Evolutionary conservation across 2,797 vertebrate species (phyloP).

Genomic region (Chaunax sp.): DNA sequence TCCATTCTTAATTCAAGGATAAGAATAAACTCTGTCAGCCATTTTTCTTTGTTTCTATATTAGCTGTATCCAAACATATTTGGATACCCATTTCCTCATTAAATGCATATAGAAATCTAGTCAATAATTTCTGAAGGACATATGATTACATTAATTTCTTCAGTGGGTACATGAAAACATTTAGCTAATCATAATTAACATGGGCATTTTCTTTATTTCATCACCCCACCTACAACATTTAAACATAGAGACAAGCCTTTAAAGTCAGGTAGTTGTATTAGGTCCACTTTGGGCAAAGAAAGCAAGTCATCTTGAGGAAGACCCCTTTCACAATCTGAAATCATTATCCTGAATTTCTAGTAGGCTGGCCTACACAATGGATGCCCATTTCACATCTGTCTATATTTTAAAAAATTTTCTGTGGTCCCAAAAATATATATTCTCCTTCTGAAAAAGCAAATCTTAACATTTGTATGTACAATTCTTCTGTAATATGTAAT

Average conservation of each 20-base stretch:
- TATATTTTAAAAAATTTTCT: neutral
- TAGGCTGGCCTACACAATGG: neutral
- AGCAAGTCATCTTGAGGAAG: slow-evolving; percentile 25
- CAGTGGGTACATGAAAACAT: slow-evolving; percentile 2
- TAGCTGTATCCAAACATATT: slow-evolving; percentile 28
- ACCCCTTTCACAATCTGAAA: slow-evolving; percentile 8
- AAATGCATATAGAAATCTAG: slow-evolving; percentile 12
- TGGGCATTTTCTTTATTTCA: slow-evolving; percentile 13
- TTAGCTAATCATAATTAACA: slow-evolving; percentile 24
- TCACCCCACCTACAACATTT: slow-evolving; percentile 11
- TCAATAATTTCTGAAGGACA: neutral
- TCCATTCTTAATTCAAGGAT: slow-evolving; percentile 73
- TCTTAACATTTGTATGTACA: neutral
- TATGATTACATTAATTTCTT: slow-evolving; percentile 3
- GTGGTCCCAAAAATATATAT: neutral
- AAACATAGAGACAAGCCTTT: slow-evolving; percentile 36
- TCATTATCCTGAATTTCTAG: slow-evolving; percentile 2
- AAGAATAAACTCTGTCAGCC: slow-evolving; percentile 73
- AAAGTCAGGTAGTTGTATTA: slow-evolving; percentile 33
- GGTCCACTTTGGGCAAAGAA: slow-evolving; percentile 21
- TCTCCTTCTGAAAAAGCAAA: neutral
- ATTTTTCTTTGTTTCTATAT: slow-evolving; percentile 77
- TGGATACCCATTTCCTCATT: slow-evolving; percentile 5
- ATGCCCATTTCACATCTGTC: neutral
- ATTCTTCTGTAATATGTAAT: neutral